These are phyloP conservation scores for Ochotona curzoniae DNA, from an alignment of 2,113 vertebrate genomes.

Conservation along the genomic window DNA sequence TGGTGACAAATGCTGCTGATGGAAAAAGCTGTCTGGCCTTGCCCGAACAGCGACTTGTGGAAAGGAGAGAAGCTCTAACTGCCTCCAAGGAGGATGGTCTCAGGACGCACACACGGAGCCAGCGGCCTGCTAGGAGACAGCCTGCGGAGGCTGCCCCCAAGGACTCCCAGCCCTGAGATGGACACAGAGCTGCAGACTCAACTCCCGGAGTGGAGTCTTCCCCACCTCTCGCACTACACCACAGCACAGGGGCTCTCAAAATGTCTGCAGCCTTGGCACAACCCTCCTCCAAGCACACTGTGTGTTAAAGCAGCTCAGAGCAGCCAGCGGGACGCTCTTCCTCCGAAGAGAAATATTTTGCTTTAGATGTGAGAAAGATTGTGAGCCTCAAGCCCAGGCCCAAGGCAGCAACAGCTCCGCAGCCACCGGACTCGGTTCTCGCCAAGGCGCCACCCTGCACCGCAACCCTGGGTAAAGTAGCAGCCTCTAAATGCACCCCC, in stretches of 20 bases:
- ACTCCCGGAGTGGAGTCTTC: not conserved
- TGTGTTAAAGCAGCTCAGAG: slow-evolving; percentile 59
- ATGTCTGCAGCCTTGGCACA: slow-evolving; percentile 63
- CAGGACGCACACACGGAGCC: not conserved
- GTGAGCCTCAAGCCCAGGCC: slow-evolving; percentile 71
- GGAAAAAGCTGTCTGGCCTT: slow-evolving; percentile 26
- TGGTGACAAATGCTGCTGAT: slow-evolving; percentile 19
- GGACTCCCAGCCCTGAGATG: slow-evolving; percentile 64
- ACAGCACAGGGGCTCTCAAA: not conserved
- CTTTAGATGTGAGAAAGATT: slow-evolving; percentile 73
- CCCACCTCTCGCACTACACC: too few species aligned
- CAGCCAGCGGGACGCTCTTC: slow-evolving; percentile 39
- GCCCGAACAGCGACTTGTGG: slow-evolving; percentile 39
- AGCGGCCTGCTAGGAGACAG: slow-evolving; percentile 22
- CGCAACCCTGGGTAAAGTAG: slow-evolving; percentile 78
- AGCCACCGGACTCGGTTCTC: slow-evolving; percentile 27
- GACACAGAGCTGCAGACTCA: slow-evolving; percentile 32
- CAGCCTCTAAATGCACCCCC: not conserved
- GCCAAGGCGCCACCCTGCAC: slow-evolving; percentile 27
- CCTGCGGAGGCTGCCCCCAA: slow-evolving; percentile 23
- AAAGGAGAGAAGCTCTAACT: slow-evolving; percentile 47
- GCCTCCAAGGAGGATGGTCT: slow-evolving; percentile 25
- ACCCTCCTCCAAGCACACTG: slow-evolving; percentile 42
- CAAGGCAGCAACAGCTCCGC: slow-evolving; percentile 45
- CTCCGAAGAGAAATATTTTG: slow-evolving; percentile 64